phyloP scores from a whole-genome alignment of 2,113 vertebrate genomes.

The Megaceryle maxima region DNA sequence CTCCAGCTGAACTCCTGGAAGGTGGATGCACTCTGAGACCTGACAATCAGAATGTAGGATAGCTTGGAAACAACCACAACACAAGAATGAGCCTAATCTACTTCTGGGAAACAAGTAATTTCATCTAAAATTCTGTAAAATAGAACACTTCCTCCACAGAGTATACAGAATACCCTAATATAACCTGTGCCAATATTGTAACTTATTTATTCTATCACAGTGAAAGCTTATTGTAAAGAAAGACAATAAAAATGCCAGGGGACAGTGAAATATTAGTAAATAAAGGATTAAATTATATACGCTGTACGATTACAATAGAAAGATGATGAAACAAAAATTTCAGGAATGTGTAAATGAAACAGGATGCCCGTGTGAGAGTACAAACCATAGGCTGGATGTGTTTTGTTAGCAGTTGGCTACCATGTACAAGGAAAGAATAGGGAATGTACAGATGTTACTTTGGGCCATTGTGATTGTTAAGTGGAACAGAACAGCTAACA shows the following conservation, averaged over 20 bases:
- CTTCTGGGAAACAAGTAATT: neutral
- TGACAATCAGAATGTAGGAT: neutral
- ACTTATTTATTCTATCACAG: neutral
- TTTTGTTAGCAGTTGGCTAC: neutral
- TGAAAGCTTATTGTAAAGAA: neutral
- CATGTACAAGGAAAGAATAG: neutral
- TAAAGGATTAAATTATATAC: neutral
- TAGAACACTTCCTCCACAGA: neutral
- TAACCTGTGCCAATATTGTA: neutral
- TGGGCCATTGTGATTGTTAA: neutral
- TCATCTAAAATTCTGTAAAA: neutral
- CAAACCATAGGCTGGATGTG: neutral
- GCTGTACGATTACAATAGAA: neutral
- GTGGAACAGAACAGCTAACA: neutral
- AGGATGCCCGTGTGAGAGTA: neutral
- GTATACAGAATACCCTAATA: neutral
- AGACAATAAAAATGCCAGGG: neutral
- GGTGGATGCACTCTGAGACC: rapidly evolving
- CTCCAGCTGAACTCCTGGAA: neutral
- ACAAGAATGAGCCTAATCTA: neutral
- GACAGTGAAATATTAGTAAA: neutral
- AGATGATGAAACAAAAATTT: neutral
- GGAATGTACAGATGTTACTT: neutral
- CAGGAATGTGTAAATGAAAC: neutral
- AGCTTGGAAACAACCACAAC: neutral